Evolutionary conservation across 2,888 invertebrate genomes (phyloP).

Genomic region (Trachelus tabidus): DNA sequence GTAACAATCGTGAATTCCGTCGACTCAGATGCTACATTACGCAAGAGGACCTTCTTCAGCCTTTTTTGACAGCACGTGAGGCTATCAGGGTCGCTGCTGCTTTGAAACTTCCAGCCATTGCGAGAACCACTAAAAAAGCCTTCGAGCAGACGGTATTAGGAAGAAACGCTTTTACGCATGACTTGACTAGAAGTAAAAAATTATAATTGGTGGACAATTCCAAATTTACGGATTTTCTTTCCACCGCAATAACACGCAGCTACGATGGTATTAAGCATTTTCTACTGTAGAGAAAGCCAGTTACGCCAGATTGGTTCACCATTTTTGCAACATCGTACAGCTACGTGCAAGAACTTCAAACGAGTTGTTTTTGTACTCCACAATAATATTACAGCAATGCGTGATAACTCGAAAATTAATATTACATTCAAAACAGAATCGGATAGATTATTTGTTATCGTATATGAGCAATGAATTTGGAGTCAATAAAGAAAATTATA

Average conservation of each 20-base stretch:
- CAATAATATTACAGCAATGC: neutral
- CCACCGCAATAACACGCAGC: neutral
- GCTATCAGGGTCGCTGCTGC: slow-evolving; percentile 83
- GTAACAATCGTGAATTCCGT: slow-evolving; percentile 75
- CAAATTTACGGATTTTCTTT: neutral
- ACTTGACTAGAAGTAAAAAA: neutral
- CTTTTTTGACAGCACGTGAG: slow-evolving; percentile 79
- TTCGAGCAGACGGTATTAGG: slow-evolving; percentile 37
- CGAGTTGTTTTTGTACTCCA: neutral
- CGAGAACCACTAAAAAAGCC: neutral
- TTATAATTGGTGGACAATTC: neutral
- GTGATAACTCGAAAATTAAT: neutral
- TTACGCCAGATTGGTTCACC: neutral
- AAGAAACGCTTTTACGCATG: neutral
- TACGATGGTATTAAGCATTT: neutral
- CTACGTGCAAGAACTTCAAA: neutral
- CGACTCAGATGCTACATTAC: slow-evolving; percentile 85
- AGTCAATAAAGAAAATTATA: neutral
- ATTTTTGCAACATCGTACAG: neutral
- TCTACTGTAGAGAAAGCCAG: neutral
- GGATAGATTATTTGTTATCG: neutral
- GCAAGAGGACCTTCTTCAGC: slow-evolving; percentile 80
- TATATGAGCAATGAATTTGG: too few species aligned
- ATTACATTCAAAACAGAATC: neutral
- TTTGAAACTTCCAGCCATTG: slow-evolving; percentile 74